Evolutionary conservation across 2,797 vertebrate species (phyloP).

Genomic region (Alauda arvensis): DNA sequence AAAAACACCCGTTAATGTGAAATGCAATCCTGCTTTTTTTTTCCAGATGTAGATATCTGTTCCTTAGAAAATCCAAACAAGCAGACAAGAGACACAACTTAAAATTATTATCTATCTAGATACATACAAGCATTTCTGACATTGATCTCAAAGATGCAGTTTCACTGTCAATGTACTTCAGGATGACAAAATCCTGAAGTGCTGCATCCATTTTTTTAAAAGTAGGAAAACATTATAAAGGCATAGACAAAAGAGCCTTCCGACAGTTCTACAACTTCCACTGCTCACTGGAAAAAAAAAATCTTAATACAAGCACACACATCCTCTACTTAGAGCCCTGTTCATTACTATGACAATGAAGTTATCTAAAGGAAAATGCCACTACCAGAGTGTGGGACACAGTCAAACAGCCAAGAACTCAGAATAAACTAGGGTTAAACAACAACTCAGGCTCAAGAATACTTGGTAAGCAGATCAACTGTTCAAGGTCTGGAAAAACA

Average conservation of each 20-base stretch:
- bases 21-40: not conserved
- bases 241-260: not conserved
- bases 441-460: not conserved
- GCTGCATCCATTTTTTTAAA: not conserved
- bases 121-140: not conserved
- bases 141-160: not conserved
- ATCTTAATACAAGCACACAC: fast-evolving
- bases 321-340: not conserved
- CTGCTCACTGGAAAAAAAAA: not conserved
- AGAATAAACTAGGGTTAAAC: not conserved
- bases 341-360: not conserved
- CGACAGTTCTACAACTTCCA: not conserved
- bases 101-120: fast-evolving
- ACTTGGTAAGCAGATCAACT: not conserved
- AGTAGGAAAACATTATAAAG: not conserved
- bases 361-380: not conserved
- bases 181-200: not conserved
- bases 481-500: not conserved
- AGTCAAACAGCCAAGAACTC: not conserved
- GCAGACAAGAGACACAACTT: not conserved
- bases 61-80: not conserved
- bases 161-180: not conserved
- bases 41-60: not conserved
- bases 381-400: fast-evolving
- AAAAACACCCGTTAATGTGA: not conserved